Base-by-base conservation (phyloP, 2,797 vertebrate genomes). In the Naso thynnoides region DNA sequence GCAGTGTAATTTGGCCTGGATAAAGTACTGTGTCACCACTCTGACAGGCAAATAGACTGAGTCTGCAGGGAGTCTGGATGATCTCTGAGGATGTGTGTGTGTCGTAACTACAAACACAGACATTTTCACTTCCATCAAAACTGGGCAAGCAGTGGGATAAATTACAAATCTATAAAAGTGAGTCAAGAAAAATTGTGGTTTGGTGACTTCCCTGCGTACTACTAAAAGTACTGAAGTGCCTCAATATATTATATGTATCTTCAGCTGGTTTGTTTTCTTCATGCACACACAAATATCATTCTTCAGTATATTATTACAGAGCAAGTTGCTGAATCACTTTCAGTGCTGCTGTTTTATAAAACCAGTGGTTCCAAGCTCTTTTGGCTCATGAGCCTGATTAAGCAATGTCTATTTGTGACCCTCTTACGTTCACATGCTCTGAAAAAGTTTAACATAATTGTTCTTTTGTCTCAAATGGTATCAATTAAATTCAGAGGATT, bases 21-120 rank as follows among this genome's bases (percentile, higher is more conserved):
- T 88, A 79, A 77, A 82, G 44, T 63, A 80, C 62, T 49, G 81
- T 87, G 83, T 81, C 84, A 73, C 75, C 55, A 42, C 67, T 84
- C 65, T 83, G 61, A 62, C 57, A 61, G 60, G 82, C 52, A 85
- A 75, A 79, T 50, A 55, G 71, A 75, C 54, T 52, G 61, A 83
- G 77, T 86, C 85, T 86, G 70, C 64, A 78, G 86, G 78, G 74
- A 83, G 82, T 72, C 71, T 78, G 65, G 60, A 27, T 8, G 0
- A 16, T 61, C 75, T 70, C 76, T 19, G 68, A 70, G 72, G 73
- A 55, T 48, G 70, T 27, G 70, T 27, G 70, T 49, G 76, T 55
- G 65, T 58, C 52, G 64, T 38, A 78, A 58, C 56, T 65, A 27
- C 77, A 83, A 71, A 86, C 50, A 72, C 49, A 9, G n/a, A 55